Evolutionary conservation across 2,113 vertebrate genomes (phyloP).

Genomic region (rat (Rattus norvegicus)): GRCr8 NC_086022.1:70014001-70014500

Average conservation of each 20-base stretch:
- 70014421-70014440: background rate
- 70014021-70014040: background rate
- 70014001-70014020: background rate
- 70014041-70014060: background rate
- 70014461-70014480: background rate
- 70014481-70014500: background rate
- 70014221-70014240: background rate
- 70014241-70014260: background rate
- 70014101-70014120: background rate
- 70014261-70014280: background rate
- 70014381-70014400: fast-evolving
- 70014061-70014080: background rate
- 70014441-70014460: background rate
- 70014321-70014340: background rate
- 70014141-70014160: background rate
- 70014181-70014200: background rate
- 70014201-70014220: background rate
- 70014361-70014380: too few relatives aligned
- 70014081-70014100: background rate
- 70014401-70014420: background rate
- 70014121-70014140: background rate
- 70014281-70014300: background rate
- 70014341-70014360: too few relatives aligned
- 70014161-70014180: background rate
- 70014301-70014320: background rate